Base-by-base conservation (phyloP, 1,140 invertebrate species). In the Drosophila kanapiae region DNA sequence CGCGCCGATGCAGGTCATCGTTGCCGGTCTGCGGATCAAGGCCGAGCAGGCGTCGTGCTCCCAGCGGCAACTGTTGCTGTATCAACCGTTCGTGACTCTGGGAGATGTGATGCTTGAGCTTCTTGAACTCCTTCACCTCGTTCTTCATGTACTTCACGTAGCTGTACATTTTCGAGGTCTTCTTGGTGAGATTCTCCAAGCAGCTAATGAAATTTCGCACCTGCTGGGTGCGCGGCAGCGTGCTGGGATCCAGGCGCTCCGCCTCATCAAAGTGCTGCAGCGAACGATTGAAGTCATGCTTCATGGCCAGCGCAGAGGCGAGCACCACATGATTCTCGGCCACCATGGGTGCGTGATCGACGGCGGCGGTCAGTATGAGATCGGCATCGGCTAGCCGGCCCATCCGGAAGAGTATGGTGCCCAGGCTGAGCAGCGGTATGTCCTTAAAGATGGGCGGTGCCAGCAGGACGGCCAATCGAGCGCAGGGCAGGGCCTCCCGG, bases 401-500 rank as follows among this genome's bases (percentile, higher is more conserved):
- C 54, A 95, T 94, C 40, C 96, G 95, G 79, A 97, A 97, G 7
- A 98, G 93, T 82, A 98, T 95, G 48, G 96, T 96, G n/a, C 96
- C 97, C 77, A 98, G 93, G 82, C 96, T 97, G 18, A 97, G 94
- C 54, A 98, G 93, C 4, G 97, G 95, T 69, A 98, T 95, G 93
- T 97, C 96, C 92, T 96, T 96, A 65, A 95, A 93, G 33, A 96
- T 95, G 38, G 97, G 96, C 53, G 96, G 96, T 40, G 96, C 96
- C 93, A 95, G 96, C 91, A 97, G 95, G 11, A 98, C 94, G 35
- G 97, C 96, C 79, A 97, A 92, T 16, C 97, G 94, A 18, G 96
- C 95, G 93, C 97, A 98, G 88, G 98, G 97, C 54, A 98, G 93
- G 10, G 97, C 97, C 90, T 96, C 95, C 33, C 95, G 94, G 9